Conservation (phyloP, 2,888 invertebrate genomes). For the Stenolophus ochropezus region DNA sequence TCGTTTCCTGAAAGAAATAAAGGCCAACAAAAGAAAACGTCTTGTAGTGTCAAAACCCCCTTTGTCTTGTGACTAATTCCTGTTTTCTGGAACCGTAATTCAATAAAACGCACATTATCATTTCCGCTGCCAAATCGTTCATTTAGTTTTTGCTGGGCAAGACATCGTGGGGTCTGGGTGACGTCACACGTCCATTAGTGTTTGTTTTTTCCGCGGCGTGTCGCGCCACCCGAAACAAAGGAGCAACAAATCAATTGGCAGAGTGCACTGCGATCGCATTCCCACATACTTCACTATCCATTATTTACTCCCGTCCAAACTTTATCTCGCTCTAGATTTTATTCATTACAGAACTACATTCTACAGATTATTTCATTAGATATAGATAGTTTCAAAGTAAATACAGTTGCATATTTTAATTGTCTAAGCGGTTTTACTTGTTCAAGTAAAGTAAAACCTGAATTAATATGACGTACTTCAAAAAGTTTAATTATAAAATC, state of each 20-base stretch:
- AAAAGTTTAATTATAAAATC: no score
- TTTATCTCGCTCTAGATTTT: not conserved
- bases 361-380: no score
- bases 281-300: constrained; percentile 28
- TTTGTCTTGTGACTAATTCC: constrained; percentile 52
- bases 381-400: no score
- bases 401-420: no score
- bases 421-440: no score
- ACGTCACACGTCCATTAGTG: constrained; percentile 55
- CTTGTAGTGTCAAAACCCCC: not conserved
- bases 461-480: no score
- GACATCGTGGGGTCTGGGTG: not conserved
- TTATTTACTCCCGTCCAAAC: not conserved
- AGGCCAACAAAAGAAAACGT: constrained; percentile 5
- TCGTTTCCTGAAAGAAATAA: constrained; percentile 1
- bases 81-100: constrained; percentile 56
- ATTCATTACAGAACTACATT: not conserved
- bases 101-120: constrained; percentile 59
- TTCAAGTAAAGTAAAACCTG: no score
- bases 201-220: constrained; percentile 48
- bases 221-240: constrained; percentile 49
- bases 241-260: constrained; percentile 55
- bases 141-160: constrained; percentile 51
- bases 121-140: constrained; percentile 59
- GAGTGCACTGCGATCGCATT: constrained; percentile 10